Evolutionary conservation across 2,888 invertebrate species (phyloP).

Genomic region (Frankliniella intonsa): DNA sequence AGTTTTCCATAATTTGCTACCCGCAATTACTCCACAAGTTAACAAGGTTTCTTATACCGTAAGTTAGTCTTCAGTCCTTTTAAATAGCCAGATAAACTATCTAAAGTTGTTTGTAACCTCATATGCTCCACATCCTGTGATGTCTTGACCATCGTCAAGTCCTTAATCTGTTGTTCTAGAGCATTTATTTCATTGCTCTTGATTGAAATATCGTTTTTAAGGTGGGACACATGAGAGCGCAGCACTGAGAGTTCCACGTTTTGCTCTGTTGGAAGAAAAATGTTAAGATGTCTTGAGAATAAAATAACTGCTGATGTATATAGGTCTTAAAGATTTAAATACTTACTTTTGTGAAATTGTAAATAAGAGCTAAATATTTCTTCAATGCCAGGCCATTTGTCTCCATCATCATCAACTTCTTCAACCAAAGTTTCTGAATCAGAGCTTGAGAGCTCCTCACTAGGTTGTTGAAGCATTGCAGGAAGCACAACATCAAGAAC

Average conservation of each 20-base stretch:
- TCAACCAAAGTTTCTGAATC: slow-evolving; percentile 27
- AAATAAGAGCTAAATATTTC: slow-evolving; percentile 32
- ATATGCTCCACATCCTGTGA: not conserved
- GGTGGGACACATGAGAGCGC: not conserved
- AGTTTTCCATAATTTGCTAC: slow-evolving; percentile 2
- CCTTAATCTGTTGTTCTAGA: not conserved
- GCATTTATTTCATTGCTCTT: not conserved
- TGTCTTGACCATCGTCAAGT: not conserved
- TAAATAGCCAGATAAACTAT: slow-evolving; percentile 2
- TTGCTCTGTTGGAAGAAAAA: not conserved
- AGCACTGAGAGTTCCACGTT: not conserved
- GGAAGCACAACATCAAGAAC: slow-evolving; percentile 39
- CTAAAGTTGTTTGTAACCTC: not conserved
- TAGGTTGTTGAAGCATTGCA: slow-evolving; percentile 33
- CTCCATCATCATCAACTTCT: slow-evolving; percentile 39
- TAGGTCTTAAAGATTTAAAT: not conserved
- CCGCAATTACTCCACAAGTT: not conserved
- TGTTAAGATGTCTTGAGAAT: not conserved
- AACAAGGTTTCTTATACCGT: slow-evolving; percentile 15
- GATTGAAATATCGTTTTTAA: not conserved
- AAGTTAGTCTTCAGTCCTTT: slow-evolving; percentile 21
- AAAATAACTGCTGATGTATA: not conserved
- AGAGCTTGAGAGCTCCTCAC: slow-evolving; percentile 33
- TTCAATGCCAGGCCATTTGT: slow-evolving; percentile 45
- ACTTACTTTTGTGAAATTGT: not conserved